Evolutionary conservation across 2,797 vertebrate genomes (phyloP).

Genomic region (Melanotaenia trifasciata): DNA sequence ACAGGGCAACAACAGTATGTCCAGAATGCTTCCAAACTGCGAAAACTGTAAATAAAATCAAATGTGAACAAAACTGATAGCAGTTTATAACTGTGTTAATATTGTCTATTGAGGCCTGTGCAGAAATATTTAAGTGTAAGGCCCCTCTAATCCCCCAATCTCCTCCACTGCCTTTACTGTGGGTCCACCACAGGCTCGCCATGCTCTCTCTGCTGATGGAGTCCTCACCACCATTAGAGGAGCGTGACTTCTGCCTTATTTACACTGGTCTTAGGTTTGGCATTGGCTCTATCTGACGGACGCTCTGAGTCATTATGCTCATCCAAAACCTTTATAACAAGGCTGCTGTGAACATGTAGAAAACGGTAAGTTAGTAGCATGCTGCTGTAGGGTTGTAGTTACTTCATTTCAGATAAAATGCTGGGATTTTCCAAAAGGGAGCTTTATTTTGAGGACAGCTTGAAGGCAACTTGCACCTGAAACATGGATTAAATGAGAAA

Average conservation of each 20-base stretch:
- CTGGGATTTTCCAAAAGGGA: slow-evolving; percentile 42
- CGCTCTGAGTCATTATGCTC: slow-evolving; percentile 47
- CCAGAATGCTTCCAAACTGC: background rate
- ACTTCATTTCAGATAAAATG: slow-evolving; percentile 19
- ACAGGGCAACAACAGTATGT: slow-evolving; percentile 2
- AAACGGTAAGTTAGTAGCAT: slow-evolving; percentile 36
- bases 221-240: slow-evolving; percentile 71
- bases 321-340: slow-evolving; percentile 48
- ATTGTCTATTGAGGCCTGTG: slow-evolving; percentile 34
- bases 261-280: slow-evolving; percentile 68
- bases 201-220: slow-evolving; percentile 66
- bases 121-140: slow-evolving; percentile 39
- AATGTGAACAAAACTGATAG: slow-evolving; percentile 1
- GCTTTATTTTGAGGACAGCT: slow-evolving; percentile 28
- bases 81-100: slow-evolving; percentile 27
- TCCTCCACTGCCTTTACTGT: slow-evolving; percentile 66
- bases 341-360: slow-evolving; percentile 49
- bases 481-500: slow-evolving; percentile 25
- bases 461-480: slow-evolving; percentile 17
- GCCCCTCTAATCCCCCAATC: slow-evolving; percentile 12
- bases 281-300: slow-evolving; percentile 57
- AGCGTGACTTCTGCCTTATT: slow-evolving; percentile 73
- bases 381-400: slow-evolving; percentile 44
- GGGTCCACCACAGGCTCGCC: slow-evolving; percentile 72
- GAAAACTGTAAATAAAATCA: slow-evolving; percentile 22